Percentiles rank a stretch among this genome's conserved stretches.
Conservation (phyloP, 2,888 invertebrate genomes). For the Campoletis raptor region DNA sequence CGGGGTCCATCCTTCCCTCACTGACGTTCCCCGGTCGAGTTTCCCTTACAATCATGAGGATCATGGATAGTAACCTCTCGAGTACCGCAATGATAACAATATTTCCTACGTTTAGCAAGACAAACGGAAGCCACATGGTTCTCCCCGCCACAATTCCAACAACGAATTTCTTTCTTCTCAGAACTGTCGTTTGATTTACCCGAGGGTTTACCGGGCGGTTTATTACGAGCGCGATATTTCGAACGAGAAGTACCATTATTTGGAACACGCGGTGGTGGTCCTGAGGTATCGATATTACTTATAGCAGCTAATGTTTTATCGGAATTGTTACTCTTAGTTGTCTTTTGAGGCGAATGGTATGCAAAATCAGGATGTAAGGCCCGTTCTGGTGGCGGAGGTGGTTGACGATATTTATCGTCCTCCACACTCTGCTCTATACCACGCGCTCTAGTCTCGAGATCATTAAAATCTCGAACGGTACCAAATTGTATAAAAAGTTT, state of each 20-base stretch:
- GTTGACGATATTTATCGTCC: not conserved
- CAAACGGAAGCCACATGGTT: not conserved
- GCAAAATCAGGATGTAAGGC: slow-evolving; percentile 13
- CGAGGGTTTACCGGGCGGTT: too few relatives aligned
- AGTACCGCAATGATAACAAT: not conserved
- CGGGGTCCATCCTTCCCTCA: not conserved
- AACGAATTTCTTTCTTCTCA: too few relatives aligned
- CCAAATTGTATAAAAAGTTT: not conserved
- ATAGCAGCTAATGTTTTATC: not conserved
- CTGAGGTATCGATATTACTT: too few relatives aligned
- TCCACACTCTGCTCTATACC: slow-evolving; percentile 1
- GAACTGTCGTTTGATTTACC: too few relatives aligned
- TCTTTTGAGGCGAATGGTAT: not conserved
- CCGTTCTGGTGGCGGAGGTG: slow-evolving; percentile 4
- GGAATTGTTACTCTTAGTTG: not conserved
- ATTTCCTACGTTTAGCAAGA: not conserved
- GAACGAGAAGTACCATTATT: too few relatives aligned
- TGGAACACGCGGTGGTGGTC: too few relatives aligned
- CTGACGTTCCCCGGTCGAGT: slow-evolving; percentile 5
- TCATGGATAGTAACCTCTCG: not conserved
- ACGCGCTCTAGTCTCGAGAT: not conserved
- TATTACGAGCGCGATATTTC: too few relatives aligned
- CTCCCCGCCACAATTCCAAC: slow-evolving; percentile 12
- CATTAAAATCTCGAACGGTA: not conserved
- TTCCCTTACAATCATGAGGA: slow-evolving; percentile 4